A percentile compares a stretch with the other conserved stretches of the same genome.
These are phyloP conservation scores for Turnix velox DNA, from an alignment of 2,113 vertebrate species.

Conservation along the genomic window DNA sequence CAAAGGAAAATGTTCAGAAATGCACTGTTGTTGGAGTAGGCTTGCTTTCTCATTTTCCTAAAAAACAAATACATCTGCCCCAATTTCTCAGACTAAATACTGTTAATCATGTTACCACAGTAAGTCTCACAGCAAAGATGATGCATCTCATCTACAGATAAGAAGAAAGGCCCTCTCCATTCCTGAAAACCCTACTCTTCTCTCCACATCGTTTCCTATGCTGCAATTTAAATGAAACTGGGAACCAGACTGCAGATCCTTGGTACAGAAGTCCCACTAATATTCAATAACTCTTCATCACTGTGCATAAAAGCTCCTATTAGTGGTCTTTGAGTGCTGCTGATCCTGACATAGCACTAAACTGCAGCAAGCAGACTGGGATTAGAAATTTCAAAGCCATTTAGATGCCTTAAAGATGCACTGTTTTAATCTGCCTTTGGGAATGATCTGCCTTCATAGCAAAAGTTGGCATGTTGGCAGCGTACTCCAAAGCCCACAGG, in stretches of 20 bases:
- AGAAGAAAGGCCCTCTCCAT: neutral
- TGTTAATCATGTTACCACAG: neutral
- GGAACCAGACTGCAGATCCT: neutral
- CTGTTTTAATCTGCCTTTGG: neutral
- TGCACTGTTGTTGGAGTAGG: neutral
- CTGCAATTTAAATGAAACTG: neutral
- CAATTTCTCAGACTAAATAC: neutral
- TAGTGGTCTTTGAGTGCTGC: neutral
- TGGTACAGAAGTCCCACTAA: neutral
- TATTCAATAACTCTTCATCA: neutral
- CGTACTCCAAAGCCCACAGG: rapidly evolving
- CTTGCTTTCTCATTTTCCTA: neutral
- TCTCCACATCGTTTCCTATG: neutral
- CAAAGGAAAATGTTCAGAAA: neutral
- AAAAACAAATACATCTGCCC: neutral
- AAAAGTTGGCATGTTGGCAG: neutral
- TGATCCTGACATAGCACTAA: constrained; percentile 1
- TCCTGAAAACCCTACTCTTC: neutral
- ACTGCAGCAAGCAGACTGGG: neutral
- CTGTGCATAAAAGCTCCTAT: neutral
- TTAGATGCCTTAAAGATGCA: constrained; percentile 13
- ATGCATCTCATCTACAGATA: neutral
- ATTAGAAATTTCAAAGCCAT: constrained; percentile 44
- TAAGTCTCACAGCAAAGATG: neutral
- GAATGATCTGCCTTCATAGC: neutral